Base-by-base conservation (phyloP, 2,888 invertebrate species). In the Exephanes ischioxanthus region DNA sequence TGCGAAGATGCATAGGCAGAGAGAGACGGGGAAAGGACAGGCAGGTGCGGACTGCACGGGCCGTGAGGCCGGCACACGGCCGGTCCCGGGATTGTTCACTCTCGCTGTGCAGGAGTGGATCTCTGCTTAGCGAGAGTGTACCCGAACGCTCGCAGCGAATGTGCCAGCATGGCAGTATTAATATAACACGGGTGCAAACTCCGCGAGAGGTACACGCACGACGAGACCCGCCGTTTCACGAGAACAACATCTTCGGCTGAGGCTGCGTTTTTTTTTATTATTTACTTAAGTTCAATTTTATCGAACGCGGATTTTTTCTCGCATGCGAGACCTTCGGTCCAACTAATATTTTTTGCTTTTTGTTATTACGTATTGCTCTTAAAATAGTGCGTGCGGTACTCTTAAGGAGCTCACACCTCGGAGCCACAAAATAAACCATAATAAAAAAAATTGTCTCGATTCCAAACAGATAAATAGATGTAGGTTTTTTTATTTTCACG, bases 11-110 rank as follows among this genome's bases (percentile, higher is more conserved):
- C 72, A 22, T 14, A 19, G 37, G 19, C 19, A 45, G 30, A 53
- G 30, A 53, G 71, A 80, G 48, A 77, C 22, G 33, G 58, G 19
- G 37, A 26, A 53, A 16, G 14, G 33, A 68, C 33, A 33, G 26
- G 48, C 83, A 61, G 72, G 58, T 67, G 66, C 45, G 58, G 45
- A 45, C 66, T 55, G 41, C 19, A n/a, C 66, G 53, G 6, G 5
- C 45, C 4, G 26, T 26, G 22, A 16, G 33, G 41, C 58, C 33
- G 51, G 37, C 55, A 37, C 22, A 48, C 55, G 26, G 70, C n/a
- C 6, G 26, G 45, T 22, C 22, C 37, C 19, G 45, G 68, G 22
- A 48, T 30, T 9, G 33, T 63, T 33, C 30, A 37, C 30, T 63
- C 63, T 63, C 63, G 30, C 37, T 63, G 37, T 7, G 55, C 19